Evolutionary conservation across 2,888 invertebrate genomes (phyloP).

Genomic region (Melitaea athalia): DNA sequence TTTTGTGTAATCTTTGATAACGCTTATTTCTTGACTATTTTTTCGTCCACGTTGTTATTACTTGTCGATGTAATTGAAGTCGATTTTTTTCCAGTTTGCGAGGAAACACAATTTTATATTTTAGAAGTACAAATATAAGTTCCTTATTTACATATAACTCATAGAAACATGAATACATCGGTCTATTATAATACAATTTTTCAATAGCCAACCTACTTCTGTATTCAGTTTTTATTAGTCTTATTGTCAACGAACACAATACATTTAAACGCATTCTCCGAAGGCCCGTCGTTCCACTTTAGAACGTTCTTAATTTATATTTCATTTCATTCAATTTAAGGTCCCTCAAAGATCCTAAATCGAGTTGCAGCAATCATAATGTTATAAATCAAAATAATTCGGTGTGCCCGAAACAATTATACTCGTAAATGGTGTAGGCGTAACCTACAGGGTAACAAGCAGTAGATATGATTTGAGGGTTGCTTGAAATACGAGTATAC

Average conservation of each 20-base stretch:
- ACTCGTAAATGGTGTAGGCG: conserved; percentile 63
- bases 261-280: conserved; percentile 48
- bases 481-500: conserved; percentile 27
- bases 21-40: no score
- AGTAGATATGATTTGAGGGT: conserved; percentile 42
- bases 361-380: conserved; percentile 79
- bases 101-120: neutral
- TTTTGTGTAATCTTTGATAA: no score
- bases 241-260: conserved; percentile 49
- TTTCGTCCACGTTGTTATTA: no score
- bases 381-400: conserved; percentile 81
- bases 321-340: conserved; percentile 77
- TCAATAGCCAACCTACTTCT: conserved; percentile 31
- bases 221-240: conserved; percentile 41
- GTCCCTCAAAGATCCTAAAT: conserved; percentile 68
- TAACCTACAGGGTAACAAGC: conserved; percentile 46
- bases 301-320: conserved; percentile 68
- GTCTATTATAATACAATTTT: conserved; percentile 33
- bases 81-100: neutral
- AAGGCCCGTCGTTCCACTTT: conserved; percentile 47
- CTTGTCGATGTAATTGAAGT: neutral
- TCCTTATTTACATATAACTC: neutral
- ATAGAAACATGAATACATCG: conserved; percentile 2
- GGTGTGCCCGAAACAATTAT: conserved; percentile 74
- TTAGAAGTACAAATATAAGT: neutral